phyloP scores from a whole-genome alignment of 2,113 vertebrate genomes.

The Sterrhoptilus dennistouni region DNA sequence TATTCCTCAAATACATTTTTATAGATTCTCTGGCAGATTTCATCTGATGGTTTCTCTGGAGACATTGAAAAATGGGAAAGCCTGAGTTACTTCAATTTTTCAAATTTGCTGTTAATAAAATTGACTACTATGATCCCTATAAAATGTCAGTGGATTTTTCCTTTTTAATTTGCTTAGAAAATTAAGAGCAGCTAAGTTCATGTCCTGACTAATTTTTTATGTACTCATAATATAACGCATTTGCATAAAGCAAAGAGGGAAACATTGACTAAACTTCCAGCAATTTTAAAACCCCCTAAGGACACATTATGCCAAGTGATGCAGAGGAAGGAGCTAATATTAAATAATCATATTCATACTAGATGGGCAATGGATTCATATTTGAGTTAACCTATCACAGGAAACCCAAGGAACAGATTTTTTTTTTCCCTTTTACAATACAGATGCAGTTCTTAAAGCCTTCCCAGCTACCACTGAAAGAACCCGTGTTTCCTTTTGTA shows the following conservation, averaged over 20 bases:
- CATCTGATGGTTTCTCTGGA: background rate
- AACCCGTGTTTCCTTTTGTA: background rate
- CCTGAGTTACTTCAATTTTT: background rate
- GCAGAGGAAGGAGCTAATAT: background rate
- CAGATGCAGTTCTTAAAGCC: background rate
- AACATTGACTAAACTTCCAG: background rate
- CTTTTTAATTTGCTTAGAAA: slow-evolving; percentile 35
- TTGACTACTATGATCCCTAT: rapidly evolving
- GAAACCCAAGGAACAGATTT: background rate
- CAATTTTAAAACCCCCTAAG: background rate
- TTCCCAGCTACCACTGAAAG: background rate
- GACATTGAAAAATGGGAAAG: background rate
- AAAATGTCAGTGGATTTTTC: background rate
- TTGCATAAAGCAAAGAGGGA: background rate
- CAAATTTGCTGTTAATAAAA: background rate
- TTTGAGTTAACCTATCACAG: background rate
- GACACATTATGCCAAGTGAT: background rate
- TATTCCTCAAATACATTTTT: background rate
- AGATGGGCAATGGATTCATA: background rate
- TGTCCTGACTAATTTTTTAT: background rate
- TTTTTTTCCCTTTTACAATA: background rate
- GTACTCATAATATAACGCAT: background rate
- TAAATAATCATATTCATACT: background rate
- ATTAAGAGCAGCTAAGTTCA: slow-evolving; percentile 1
- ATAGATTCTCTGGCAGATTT: background rate